Evolutionary conservation across 2,113 vertebrate genomes (phyloP).

Genomic region (Scortum barcoo): DNA sequence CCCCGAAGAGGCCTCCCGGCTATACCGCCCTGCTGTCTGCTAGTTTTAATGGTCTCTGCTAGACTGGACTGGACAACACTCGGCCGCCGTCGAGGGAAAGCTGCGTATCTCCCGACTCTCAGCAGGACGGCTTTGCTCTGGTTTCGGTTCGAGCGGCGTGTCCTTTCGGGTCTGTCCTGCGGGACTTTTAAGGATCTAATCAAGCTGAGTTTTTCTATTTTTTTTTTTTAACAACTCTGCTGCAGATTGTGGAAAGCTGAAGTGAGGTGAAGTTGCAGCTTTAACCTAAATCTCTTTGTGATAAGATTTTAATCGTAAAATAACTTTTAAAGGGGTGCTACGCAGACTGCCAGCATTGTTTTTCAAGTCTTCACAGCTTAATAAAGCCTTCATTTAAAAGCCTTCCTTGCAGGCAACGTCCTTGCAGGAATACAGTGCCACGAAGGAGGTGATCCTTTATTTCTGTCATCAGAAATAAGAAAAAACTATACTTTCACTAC

Average conservation of each 20-base stretch:
- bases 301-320: not conserved
- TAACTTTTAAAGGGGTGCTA: not conserved
- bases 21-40: constrained; percentile 56
- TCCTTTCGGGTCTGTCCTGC: not conserved
- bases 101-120: not conserved
- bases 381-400: not conserved
- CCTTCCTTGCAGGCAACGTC: not conserved
- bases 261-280: not conserved
- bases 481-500: no score
- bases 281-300: not conserved
- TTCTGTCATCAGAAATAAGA: not conserved
- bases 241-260: not conserved
- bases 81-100: not conserved
- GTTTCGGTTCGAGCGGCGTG: not conserved
- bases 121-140: not conserved
- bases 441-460: not conserved
- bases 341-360: not conserved
- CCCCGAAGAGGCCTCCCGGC: constrained; percentile 64
- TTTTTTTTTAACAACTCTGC: not conserved
- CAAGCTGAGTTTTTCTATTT: not conserved
- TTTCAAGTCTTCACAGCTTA: not conserved
- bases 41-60: constrained; percentile 44
- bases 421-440: no score
- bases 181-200: constrained; percentile 13
- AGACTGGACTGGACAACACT: constrained; percentile 47